phyloP scores from a whole-genome alignment of 2,113 vertebrate species.

The Scortum barcoo region DNA sequence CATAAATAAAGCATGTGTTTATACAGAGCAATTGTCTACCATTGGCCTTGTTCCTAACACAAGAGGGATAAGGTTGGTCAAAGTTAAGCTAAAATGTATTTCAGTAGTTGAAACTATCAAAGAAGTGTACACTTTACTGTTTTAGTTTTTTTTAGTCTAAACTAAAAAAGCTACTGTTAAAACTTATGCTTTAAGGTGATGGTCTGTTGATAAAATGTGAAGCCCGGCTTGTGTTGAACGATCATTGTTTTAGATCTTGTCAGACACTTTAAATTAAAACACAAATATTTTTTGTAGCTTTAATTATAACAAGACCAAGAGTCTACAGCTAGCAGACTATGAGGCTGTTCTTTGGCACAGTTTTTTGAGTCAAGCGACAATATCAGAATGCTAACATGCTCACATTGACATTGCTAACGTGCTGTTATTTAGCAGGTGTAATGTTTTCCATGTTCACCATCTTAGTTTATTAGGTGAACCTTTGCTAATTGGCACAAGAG shows the following conservation, averaged over 20 bases:
- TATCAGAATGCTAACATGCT: too few relatives aligned
- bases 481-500: not conserved
- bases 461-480: too few relatives aligned
- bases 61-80: not conserved
- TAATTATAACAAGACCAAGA: not conserved
- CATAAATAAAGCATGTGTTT: slow-evolving; percentile 7
- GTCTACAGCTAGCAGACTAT: not conserved
- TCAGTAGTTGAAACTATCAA: not conserved
- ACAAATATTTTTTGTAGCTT: not conserved
- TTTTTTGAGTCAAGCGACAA: too few relatives aligned
- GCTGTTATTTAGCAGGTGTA: too few relatives aligned
- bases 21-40: not conserved
- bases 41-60: not conserved
- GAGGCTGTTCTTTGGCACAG: not conserved
- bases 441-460: too few relatives aligned
- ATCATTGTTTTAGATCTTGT: too few relatives aligned
- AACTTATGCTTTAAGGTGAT: too few relatives aligned
- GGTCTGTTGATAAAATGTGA: too few relatives aligned
- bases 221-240: too few relatives aligned
- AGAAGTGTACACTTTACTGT: not conserved
- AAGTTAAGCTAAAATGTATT: not conserved
- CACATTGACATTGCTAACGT: not conserved
- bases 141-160: not conserved
- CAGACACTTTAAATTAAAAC: too few relatives aligned
- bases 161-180: not conserved